Base-by-base conservation (phyloP, 2,888 invertebrate species). In the Glaucopsyche alexis region DNA sequence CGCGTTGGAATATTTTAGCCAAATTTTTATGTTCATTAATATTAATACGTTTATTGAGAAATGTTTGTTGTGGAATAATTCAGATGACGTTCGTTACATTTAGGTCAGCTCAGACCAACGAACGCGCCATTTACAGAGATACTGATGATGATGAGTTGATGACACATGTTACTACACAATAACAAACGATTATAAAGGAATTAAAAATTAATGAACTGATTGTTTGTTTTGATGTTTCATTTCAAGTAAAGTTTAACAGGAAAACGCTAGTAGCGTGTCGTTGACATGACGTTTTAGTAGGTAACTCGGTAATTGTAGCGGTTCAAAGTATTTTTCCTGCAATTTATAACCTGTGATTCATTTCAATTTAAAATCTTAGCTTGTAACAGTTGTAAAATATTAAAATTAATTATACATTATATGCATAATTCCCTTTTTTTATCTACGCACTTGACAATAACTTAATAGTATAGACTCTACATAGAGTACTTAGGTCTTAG, bases 1-100 rank as follows among this genome's bases (percentile, higher is more conserved):
- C 29, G 60, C 60, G 29, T 7, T 13, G 29, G 60, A 60, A 60
- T 38, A 60, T 38, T 38, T 60, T 60, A 14, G 29, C 55, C 1
- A 60, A 60, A 60, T 38, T 60, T 38, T 29, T 60, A 29, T 38
- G 13, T 29, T 60, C 38, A 60, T 60, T 60, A 60, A 60, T 60
- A 60, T 60, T 60, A 38, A 60, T 60, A 60, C 29, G 13, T 9
- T 47, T 14, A 60, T 60, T 60, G 29, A 1, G 60, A 60, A 60
- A 60, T 60, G 29, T 29, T 60, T 38, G 38, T 14, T 60, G 38
- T 60, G 29, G 60, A 60, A 60, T 60, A 60, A 38, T 60, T 60
- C 29, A 60, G 60, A 38, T 60, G 60, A 60, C 60, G 60, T 16
- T 19, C 55, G 55, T 60, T 19, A 60, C 29, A 29, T 2, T 29